Evolutionary conservation across 2,113 vertebrate genomes (phyloP).

Genomic region (Antechinus flavipes): DNA sequence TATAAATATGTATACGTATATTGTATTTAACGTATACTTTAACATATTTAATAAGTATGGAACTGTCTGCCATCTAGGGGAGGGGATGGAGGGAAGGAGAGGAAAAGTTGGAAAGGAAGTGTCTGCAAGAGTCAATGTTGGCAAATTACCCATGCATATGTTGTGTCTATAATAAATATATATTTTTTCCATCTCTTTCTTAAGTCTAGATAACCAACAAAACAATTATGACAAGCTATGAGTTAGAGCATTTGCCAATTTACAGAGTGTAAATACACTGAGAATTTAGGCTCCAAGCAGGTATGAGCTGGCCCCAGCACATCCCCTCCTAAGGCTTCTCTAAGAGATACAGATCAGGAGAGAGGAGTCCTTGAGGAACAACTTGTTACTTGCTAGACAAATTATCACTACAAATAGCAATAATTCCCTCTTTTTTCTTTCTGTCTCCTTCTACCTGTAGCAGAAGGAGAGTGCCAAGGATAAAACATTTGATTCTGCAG

Average conservation of each 20-base stretch:
- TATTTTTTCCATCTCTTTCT: not conserved
- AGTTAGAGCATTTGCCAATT: not conserved
- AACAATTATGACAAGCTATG: not conserved
- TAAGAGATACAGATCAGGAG: not conserved
- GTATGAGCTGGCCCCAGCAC: not conserved
- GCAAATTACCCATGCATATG: too few species aligned
- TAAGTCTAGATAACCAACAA: not conserved
- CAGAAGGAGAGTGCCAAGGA: fast-evolving
- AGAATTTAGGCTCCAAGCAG: not conserved
- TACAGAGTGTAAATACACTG: not conserved
- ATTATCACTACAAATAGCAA: not conserved
- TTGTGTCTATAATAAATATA: too few species aligned
- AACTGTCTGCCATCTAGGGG: too few species aligned
- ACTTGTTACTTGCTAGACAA: not conserved
- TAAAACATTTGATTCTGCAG: not conserved
- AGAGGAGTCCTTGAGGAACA: not conserved
- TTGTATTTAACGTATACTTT: too few species aligned
- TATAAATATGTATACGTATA: too few species aligned
- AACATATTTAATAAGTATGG: too few species aligned
- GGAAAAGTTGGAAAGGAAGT: too few species aligned
- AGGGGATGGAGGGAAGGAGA: too few species aligned
- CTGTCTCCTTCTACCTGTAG: not conserved
- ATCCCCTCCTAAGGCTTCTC: not conserved
- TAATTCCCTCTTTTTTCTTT: not conserved
- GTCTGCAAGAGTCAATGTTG: too few species aligned